Evolutionary conservation across 2,888 invertebrate species (phyloP), one percentile per base, ranked within the genome.

Genomic region (Eupsilia transversa): DNA sequence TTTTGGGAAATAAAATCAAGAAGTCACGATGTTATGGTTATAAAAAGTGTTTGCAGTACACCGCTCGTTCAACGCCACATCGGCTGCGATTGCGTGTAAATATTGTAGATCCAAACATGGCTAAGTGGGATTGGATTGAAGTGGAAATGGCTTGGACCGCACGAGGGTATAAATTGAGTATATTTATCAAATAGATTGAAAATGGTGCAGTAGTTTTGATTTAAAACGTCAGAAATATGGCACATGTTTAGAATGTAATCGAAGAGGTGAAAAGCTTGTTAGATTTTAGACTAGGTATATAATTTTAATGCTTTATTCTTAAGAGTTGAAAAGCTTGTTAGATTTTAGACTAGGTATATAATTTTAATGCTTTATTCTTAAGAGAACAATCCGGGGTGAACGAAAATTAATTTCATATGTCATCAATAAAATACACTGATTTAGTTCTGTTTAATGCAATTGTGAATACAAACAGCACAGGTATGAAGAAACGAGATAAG

Each of bases 101-200:
- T 75, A 82, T 75, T 84, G 85, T 72, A 81, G 49, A 56, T 38
- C 68, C 64, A 84, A 74, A 84, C 68, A 72, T 33, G 35, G 41
- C 56, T 59, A 61, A 72, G 69, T 75, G 65, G 54, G n/a, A 82
- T 75, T 81, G 84, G 63, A 80, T 72, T 56, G 41, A 66, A 75
- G 54, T 66, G 57, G 56, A 54, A 57, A 52, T 60, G 49, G 57
- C 4, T 52, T 27, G 46, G 2, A 52, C 38, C 41, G 33, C 17
- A 54, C 23, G 27, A 27, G 65, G 30, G 30, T 30, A 69, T 64
- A 38, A 41, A 75, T 41, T 49, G 65, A 59, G 30, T 75, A 73
- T 60, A 66, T 71, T 64, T 7, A 72, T 59, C 68, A 72, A 66
- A 72, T 56, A 56, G n/a, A 72, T 72, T 72, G 46, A 33, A 66